phyloP scores from a whole-genome alignment of 2,797 vertebrate genomes.

The Buphagus erythrorhynchus region DNA sequence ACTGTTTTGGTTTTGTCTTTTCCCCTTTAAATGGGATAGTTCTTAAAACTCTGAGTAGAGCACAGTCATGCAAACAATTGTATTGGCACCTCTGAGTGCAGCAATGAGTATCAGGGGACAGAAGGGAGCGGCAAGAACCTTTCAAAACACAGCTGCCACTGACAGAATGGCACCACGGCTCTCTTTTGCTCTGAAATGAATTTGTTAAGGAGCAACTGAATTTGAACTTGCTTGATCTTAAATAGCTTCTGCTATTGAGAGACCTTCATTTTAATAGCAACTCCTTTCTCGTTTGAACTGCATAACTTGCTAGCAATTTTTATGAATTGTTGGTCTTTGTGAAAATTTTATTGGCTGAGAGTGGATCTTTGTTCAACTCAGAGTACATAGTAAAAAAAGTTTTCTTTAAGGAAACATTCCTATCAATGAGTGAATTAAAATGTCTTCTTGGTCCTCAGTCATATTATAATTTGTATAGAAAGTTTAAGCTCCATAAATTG shows the following conservation, averaged over 20 bases:
- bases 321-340: neutral
- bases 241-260: neutral
- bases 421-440: neutral
- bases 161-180: neutral
- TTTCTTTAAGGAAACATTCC: neutral
- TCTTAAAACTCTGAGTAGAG: neutral
- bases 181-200: neutral
- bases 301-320: neutral
- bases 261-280: neutral
- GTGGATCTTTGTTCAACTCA: neutral
- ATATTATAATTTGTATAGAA: neutral
- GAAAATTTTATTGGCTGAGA: neutral
- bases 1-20: neutral
- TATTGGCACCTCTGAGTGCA: neutral
- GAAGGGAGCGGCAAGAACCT: neutral
- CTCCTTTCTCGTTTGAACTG: neutral
- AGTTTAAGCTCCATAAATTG: neutral
- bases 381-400: neutral
- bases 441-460: neutral
- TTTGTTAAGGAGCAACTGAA: neutral
- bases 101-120: neutral
- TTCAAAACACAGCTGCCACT: conserved; percentile 11
- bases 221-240: neutral
- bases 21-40: neutral
- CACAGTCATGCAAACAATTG: neutral